phyloP scores from a whole-genome alignment of 2,113 vertebrate species.

The Dasyprocta punctata region DNA sequence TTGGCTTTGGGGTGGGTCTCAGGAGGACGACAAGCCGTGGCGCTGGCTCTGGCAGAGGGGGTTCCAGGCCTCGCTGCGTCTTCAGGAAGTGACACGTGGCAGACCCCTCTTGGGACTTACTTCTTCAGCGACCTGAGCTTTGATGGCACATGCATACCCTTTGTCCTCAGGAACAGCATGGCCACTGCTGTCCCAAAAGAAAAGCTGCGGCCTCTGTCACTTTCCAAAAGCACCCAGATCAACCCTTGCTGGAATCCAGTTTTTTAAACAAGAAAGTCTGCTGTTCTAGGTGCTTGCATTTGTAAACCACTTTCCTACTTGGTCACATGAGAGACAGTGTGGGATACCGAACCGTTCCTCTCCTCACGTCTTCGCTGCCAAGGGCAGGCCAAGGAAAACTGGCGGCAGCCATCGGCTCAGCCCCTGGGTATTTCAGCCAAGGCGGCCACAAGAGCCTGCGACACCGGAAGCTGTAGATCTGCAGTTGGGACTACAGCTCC shows the following conservation, averaged over 20 bases:
- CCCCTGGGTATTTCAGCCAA: slow-evolving; percentile 68
- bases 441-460: slow-evolving; percentile 73
- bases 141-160: background rate
- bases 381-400: slow-evolving; percentile 83
- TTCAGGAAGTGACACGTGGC: slow-evolving; percentile 32
- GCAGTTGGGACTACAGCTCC: slow-evolving; percentile 85
- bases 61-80: slow-evolving; percentile 23
- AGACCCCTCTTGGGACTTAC: slow-evolving; percentile 47
- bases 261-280: slow-evolving; percentile 48
- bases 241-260: slow-evolving; percentile 20
- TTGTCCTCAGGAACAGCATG: slow-evolving; percentile 65
- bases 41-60: slow-evolving; percentile 33
- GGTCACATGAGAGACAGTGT: slow-evolving; percentile 71
- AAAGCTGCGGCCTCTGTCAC: slow-evolving; percentile 72
- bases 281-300: slow-evolving; percentile 59
- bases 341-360: slow-evolving; percentile 58
- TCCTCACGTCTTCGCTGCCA: slow-evolving; percentile 74
- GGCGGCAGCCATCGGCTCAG: slow-evolving; percentile 69
- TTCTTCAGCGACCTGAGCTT: slow-evolving; percentile 75
- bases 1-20: slow-evolving; percentile 50
- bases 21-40: slow-evolving; percentile 61
- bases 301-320: slow-evolving; percentile 82
- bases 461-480: slow-evolving; percentile 85
- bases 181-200: slow-evolving; percentile 72
- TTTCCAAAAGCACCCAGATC: slow-evolving; percentile 74